Conservation (phyloP, 1,140 invertebrate species). For the Heliconius hewitsoni region DNA sequence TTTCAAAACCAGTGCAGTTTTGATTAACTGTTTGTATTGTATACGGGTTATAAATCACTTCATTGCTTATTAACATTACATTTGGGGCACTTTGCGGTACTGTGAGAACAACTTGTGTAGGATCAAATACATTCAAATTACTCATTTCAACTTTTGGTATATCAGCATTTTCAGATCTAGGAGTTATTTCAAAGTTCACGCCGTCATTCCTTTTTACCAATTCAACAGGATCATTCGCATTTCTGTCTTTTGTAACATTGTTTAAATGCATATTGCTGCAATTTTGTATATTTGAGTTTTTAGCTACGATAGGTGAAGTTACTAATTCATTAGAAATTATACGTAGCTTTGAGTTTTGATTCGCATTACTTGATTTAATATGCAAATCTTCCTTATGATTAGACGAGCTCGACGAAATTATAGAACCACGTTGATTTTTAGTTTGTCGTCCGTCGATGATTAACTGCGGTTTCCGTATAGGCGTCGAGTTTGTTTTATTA, state of each 20-base stretch:
- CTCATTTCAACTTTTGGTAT: background rate
- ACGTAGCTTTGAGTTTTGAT: slow-evolving; percentile 23
- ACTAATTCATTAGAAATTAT: slow-evolving; percentile 32
- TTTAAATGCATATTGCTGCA: background rate
- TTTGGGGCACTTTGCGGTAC: slow-evolving; percentile 36
- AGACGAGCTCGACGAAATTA: background rate
- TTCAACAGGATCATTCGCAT: background rate
- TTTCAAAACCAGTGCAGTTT: slow-evolving; percentile 28
- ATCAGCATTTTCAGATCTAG: background rate
- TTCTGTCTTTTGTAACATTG: background rate
- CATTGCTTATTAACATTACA: slow-evolving; percentile 54
- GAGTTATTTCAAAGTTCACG: background rate
- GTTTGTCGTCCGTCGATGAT: slow-evolving; percentile 1
- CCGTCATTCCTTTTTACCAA: background rate
- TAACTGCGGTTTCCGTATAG: background rate
- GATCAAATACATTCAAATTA: slow-evolving; percentile 23
- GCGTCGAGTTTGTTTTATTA: background rate
- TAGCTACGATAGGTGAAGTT: background rate
- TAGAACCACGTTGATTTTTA: background rate
- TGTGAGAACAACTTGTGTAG: slow-evolving; percentile 30
- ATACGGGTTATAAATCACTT: slow-evolving; percentile 51
- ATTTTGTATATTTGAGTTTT: background rate
- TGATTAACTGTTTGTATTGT: slow-evolving; percentile 31
- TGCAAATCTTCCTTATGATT: background rate
- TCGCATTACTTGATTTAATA: slow-evolving; percentile 10